These are phyloP conservation scores for Podarcis siculus DNA, from an alignment of 2,797 vertebrate genomes.

Conservation along the genomic window DNA sequence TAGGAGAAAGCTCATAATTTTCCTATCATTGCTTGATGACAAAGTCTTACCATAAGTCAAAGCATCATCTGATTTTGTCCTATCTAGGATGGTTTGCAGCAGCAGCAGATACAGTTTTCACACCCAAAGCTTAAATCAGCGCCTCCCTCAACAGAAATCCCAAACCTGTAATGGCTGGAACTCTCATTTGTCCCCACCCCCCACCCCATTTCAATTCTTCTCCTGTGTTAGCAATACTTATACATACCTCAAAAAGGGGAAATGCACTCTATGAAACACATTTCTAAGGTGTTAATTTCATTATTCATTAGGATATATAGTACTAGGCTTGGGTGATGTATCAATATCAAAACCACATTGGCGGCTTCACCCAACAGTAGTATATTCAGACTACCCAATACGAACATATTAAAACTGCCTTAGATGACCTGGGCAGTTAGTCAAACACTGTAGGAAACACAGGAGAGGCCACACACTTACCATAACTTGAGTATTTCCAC, in stretches of 20 bases:
- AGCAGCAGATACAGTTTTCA: not conserved
- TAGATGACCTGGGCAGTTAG: not conserved
- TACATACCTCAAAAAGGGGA: not conserved
- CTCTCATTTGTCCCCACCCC: too few relatives aligned
- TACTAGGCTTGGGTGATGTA: too few relatives aligned
- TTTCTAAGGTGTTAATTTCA: not conserved
- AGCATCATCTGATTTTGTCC: not conserved
- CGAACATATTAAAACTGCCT: not conserved
- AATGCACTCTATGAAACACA: not conserved
- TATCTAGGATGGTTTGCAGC: not conserved
- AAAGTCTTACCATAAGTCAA: not conserved
- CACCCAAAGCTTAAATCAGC: not conserved
- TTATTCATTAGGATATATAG: not conserved
- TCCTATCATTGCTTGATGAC: not conserved
- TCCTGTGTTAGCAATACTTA: not conserved
- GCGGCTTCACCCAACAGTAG: too few relatives aligned
- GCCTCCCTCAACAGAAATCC: not conserved
- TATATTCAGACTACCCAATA: not conserved
- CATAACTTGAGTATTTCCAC: not conserved
- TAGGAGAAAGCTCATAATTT: conserved; percentile 12
- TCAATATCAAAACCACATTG: not conserved
- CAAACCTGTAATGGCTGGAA: not conserved
- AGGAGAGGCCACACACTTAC: not conserved
- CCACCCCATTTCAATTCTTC: not conserved
- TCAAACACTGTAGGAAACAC: not conserved